These are phyloP conservation scores for Pogonomyrmex barbatus DNA, from an alignment of 1,140 invertebrate genomes.

Conservation along the genomic window DNA sequence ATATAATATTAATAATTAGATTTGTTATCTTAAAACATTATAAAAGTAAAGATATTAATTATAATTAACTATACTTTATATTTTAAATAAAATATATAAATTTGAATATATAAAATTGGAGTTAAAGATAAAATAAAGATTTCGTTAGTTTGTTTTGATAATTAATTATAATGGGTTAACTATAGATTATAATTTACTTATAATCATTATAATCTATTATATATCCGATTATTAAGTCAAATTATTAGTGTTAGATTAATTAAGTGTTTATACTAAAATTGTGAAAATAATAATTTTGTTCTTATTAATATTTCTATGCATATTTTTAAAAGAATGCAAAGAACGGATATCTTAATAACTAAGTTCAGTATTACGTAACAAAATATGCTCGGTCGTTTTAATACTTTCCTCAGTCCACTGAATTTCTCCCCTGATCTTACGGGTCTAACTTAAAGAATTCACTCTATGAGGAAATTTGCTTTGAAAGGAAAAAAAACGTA, in stretches of 20 bases:
- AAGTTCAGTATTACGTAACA: background rate
- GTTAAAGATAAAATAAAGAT: background rate
- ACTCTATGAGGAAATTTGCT: background rate
- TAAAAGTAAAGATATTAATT: background rate
- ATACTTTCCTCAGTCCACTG: background rate
- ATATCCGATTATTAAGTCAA: background rate
- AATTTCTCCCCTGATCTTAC: background rate
- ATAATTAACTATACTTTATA: background rate
- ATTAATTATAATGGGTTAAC: background rate
- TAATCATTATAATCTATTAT: constrained; percentile 4
- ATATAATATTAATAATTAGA: constrained; percentile 9
- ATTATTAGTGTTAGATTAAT: background rate
- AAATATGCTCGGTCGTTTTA: background rate
- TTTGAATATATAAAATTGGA: background rate
- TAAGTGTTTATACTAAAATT: constrained; percentile 2
- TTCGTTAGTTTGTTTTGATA: background rate
- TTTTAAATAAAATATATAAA: background rate
- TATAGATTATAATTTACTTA: constrained; percentile 12
- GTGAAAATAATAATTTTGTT: background rate
- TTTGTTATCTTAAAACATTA: background rate
- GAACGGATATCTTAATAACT: background rate
- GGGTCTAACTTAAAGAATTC: background rate
- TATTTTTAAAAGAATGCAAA: background rate
- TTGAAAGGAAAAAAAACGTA: background rate
- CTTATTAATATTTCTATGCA: background rate